Base-by-base conservation (phyloP, 2,113 vertebrate genomes). In the Laterallus jamaicensis region DNA sequence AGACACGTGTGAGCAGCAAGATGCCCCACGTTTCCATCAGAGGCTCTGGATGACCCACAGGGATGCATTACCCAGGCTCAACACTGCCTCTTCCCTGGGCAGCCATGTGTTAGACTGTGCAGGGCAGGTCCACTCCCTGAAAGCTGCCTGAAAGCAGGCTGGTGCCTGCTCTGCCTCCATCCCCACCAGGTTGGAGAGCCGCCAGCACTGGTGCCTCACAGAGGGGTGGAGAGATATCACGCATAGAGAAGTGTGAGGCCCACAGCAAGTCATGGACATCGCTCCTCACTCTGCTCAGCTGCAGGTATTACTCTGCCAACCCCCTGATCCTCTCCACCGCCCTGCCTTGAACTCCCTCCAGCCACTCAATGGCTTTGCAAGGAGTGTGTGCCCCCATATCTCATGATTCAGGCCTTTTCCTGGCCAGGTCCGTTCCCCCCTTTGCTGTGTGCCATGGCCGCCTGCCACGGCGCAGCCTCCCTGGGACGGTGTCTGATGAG, bases 71-170 rank as follows among this genome's bases (percentile, higher is more conserved):
- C 7, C 42, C 4, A 3, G 50, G 21, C 39, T 68, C 24, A 59
- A 2, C 26, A 35, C 15, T 86, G 11, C 15, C 10, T 79, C 37
- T 63, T 77, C 11, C 37, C n/a, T 1, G 2, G 18, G 18, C 10
- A 6, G 54, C 59, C 29, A 10, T 1, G 0, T 1, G 0, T 56
- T 28, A 19, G 14, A 18, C 26, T 31, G 24, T 0, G 0, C 15
- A 25, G 54, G 60, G 49, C 14, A 60, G 24, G 4, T 50, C 35
- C 26, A 35, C 16, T 32, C 24, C 18, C 11, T 1, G 0, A 62
- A 73, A 78, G 25, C 39, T 69, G 19, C 20, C 15, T 4, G 11
- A 22, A 18, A 39, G 47, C 84, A 63, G 31, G 17, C 16, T 47
- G 44, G 44, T 47, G 17, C 32, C 80, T 82, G 81, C 20, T 35